Evolutionary conservation across 2,888 invertebrate genomes (phyloP).

Genomic region (Cryptocephalus moraei): DNA sequence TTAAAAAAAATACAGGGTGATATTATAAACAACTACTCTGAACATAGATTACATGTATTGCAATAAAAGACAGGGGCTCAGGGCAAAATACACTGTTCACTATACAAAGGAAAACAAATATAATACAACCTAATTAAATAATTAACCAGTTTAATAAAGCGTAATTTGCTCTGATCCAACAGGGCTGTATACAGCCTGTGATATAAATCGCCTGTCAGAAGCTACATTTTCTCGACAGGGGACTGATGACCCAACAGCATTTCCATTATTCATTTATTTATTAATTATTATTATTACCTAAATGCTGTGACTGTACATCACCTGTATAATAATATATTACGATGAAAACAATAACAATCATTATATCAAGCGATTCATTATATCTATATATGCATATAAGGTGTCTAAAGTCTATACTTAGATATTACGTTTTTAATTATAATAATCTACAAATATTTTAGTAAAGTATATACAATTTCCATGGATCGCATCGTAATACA

Average conservation of each 20-base stretch:
- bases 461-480: too few relatives aligned
- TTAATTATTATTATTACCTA: slow-evolving; percentile 12
- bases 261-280: neutral
- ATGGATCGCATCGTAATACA: slow-evolving; percentile 10
- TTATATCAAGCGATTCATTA: neutral
- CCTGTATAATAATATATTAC: slow-evolving; percentile 25
- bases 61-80: slow-evolving; percentile 25
- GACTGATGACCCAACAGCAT: slow-evolving; percentile 47
- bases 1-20: slow-evolving; percentile 10
- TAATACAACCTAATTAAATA: too few relatives aligned
- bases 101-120: too few relatives aligned
- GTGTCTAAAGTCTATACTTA: neutral
- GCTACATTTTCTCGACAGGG: slow-evolving; percentile 42
- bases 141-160: too few relatives aligned
- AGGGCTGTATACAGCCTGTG: slow-evolving; percentile 21
- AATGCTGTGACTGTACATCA: slow-evolving; percentile 33
- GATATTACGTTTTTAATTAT: too few relatives aligned
- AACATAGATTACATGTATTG: slow-evolving; percentile 24
- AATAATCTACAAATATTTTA: too few relatives aligned
- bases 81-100: slow-evolving; percentile 6
- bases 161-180: slow-evolving; percentile 13
- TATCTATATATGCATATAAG: neutral
- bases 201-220: slow-evolving; percentile 36
- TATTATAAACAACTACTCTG: slow-evolving; percentile 17
- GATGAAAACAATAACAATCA: slow-evolving; percentile 7